Evolutionary conservation across 2,888 invertebrate genomes (phyloP), one percentile per base, ranked within the genome.

Genomic region (Tolmerus cingulatus): DNA sequence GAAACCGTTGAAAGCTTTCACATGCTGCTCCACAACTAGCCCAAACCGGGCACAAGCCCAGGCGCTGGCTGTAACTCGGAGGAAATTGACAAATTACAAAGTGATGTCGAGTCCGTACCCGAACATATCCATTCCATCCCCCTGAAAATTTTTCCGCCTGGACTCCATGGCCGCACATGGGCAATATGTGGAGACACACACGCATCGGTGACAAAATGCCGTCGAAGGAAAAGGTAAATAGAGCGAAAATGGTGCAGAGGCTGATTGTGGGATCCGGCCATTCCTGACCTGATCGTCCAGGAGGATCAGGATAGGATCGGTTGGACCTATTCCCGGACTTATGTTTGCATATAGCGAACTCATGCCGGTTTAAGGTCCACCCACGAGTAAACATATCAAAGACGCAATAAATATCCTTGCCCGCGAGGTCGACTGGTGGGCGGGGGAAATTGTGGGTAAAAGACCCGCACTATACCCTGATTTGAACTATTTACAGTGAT

Each of bases 61-160:
- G 27, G 40, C 30, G 16, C 74, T 74, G 43, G 74, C 74, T 40
- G 76, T 76, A 76, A 76, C 76, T 76, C 76, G 34, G 8, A 76
- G 76, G 76, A 76, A 76, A 76, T 76, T 76, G 76, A 76, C 76
- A 76, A 76, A 76, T 76, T 76, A 76, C 76, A 76, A 76, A 76
- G 37, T 76, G 76, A 76, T 76, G 76, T 76, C 27, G 76, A 40
- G 27, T 40, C 19, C 40, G 34, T 37, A n/a, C n/a, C 66, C 66
- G 66, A 66, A 66, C 66, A 66, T 66, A 23, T 66, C 66, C 66
- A 66, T 23, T 66, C 66, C 66, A 66, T 4, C 16, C 51, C 51
- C 7, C n/a, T n/a, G n/a, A 5, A 66, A 66, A 66, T 23, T 66
- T 66, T 66, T 27, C 66, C 14, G 66, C 27, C 66, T 66, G 66